Percentiles rank a stretch among this genome's conserved stretches.
phyloP scores from a whole-genome alignment of 2,888 invertebrate genomes.

The Coelogynopora nodosa region DNA sequence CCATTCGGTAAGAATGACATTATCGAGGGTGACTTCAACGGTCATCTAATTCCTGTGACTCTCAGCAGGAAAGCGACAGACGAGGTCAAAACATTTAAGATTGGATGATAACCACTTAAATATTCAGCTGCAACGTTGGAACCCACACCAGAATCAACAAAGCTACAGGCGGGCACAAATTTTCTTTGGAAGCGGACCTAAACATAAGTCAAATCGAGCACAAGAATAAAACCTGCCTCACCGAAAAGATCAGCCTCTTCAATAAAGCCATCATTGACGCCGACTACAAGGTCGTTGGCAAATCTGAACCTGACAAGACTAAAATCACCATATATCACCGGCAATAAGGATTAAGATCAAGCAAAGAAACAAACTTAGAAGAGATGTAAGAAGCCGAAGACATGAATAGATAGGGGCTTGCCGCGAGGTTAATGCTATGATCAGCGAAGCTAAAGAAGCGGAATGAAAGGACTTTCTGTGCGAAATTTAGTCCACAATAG shows the following conservation, averaged over 20 bases:
- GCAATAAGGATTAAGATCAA: background rate
- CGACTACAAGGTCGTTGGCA: background rate
- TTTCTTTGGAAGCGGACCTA: background rate
- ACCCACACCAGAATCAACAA: conserved; percentile 3
- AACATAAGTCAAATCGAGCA: background rate
- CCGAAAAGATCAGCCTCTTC: background rate
- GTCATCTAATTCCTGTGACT: background rate
- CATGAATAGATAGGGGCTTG: background rate
- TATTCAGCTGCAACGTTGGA: background rate
- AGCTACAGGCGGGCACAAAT: background rate
- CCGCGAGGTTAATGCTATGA: background rate
- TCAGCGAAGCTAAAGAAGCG: background rate
- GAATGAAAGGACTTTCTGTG: background rate
- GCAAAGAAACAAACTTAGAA: background rate
- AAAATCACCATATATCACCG: background rate
- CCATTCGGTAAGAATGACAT: background rate
- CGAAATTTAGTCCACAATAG: background rate
- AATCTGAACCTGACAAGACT: background rate
- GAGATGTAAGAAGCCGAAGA: background rate
- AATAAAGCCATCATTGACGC: background rate
- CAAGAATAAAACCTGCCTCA: background rate
- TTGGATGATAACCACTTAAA: background rate
- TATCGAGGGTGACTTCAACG: background rate
- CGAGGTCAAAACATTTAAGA: background rate
- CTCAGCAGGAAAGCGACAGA: background rate